These are phyloP conservation scores for Sepiola atlantica DNA, from an alignment of 2,888 invertebrate genomes.

Conservation along the genomic window DNA sequence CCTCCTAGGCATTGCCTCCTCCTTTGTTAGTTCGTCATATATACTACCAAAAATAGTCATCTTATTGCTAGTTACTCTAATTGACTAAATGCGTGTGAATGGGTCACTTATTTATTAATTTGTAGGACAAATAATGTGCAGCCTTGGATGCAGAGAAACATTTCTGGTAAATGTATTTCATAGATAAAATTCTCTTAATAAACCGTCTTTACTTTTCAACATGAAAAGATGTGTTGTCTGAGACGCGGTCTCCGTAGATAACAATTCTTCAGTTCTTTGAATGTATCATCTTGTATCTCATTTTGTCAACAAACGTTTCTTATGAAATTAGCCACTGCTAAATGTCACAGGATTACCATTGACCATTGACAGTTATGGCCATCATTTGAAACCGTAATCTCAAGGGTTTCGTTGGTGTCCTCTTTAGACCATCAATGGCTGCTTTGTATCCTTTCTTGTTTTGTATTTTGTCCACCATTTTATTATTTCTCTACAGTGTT, in stretches of 20 bases:
- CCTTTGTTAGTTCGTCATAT: no score
- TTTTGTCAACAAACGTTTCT: not conserved
- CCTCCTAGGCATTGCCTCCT: no score
- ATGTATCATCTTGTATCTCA: constrained; percentile 7
- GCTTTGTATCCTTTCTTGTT: not conserved
- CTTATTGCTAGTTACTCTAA: no score
- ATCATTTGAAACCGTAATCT: not conserved
- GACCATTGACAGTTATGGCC: not conserved
- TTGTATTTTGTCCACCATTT: not conserved
- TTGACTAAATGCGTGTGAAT: no score
- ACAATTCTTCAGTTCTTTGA: not conserved
- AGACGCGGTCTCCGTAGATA: no score
- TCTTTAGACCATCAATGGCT: not conserved
- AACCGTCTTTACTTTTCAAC: not conserved
- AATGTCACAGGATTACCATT: not conserved
- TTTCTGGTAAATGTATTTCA: not conserved
- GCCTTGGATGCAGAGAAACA: not conserved
- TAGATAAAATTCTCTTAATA: not conserved
- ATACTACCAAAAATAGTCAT: no score
- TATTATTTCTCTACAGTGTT: not conserved
- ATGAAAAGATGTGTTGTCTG: not conserved
- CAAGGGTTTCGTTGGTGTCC: not conserved
- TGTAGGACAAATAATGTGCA: not conserved
- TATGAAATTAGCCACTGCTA: not conserved
- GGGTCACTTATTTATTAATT: not conserved